Evolutionary conservation across 2,888 invertebrate species (phyloP).

Genomic region (Congeria kusceri): DNA sequence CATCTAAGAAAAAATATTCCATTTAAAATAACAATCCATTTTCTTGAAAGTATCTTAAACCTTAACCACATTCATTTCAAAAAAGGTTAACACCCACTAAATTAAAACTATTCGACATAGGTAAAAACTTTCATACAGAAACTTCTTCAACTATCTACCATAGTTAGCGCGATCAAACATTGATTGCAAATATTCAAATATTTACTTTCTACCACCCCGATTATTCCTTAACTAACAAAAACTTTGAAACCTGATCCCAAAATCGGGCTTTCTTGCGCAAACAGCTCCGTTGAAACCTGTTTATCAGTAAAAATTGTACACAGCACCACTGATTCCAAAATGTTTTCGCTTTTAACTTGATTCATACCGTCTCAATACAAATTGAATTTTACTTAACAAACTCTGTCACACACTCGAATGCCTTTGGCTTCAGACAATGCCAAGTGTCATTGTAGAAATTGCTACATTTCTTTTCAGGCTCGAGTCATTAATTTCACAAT

Average conservation of each 20-base stretch:
- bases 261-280: neutral
- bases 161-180: slow-evolving; percentile 4
- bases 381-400: slow-evolving; percentile 1
- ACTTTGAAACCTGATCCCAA: neutral
- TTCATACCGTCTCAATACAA: neutral
- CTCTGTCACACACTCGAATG: neutral
- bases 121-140: slow-evolving; percentile 1
- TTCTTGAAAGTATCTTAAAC: too few species aligned
- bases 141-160: neutral
- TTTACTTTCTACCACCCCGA: neutral
- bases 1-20: too few species aligned
- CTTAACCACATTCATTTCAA: too few species aligned
- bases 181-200: slow-evolving; percentile 3
- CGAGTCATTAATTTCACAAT: neutral
- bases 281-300: neutral
- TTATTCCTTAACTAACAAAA: slow-evolving; percentile 5
- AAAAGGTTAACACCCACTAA: too few species aligned
- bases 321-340: neutral
- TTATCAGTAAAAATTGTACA: slow-evolving; percentile 3
- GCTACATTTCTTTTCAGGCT: neutral
- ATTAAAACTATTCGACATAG: too few species aligned
- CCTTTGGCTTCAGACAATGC: neutral
- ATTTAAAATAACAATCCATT: too few species aligned
- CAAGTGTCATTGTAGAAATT: neutral
- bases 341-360: neutral